These are phyloP conservation scores for Pseudobourletiella spinata DNA, from an alignment of 1,140 invertebrate genomes.

Conservation along the genomic window DNA sequence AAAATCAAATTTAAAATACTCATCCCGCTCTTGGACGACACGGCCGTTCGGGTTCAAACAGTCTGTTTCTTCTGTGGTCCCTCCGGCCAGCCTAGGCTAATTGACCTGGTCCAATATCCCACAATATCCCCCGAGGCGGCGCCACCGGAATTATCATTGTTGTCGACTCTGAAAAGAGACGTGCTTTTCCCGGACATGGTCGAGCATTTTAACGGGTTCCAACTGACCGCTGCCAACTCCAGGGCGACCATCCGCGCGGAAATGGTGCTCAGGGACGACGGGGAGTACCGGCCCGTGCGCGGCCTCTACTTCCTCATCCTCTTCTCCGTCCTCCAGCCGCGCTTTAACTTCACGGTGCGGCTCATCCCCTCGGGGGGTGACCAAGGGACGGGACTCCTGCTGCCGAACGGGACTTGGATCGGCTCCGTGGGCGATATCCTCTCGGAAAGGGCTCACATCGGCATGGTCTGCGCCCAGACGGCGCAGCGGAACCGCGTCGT, in stretches of 20 bases:
- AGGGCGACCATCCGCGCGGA: constrained; percentile 12
- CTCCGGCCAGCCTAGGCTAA: not conserved
- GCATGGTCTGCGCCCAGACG: constrained; percentile 7
- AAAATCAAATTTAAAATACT: constrained; percentile 1
- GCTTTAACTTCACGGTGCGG: constrained; percentile 20
- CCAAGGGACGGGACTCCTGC: not conserved
- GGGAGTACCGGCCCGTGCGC: constrained; percentile 4
- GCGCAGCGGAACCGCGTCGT: constrained; percentile 10
- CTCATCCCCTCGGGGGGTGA: constrained; percentile 19
- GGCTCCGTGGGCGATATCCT: constrained; percentile 24
- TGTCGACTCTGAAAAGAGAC: not conserved
- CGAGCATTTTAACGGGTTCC: constrained; percentile 18
- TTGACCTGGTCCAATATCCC: no score
- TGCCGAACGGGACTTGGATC: constrained; percentile 21
- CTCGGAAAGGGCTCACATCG: constrained; percentile 13
- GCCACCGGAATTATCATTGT: not conserved
- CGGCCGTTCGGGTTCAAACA: not conserved
- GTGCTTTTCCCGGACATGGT: constrained; percentile 4
- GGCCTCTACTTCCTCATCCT: constrained; percentile 11
- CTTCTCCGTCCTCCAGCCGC: not conserved
- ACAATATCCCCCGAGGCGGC: no score
- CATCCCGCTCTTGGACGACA: not conserved
- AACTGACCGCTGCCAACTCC: constrained; percentile 9
- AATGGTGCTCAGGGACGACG: constrained; percentile 2
- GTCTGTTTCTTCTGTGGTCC: not conserved